Evolutionary conservation across 92 coral and sea anemone species (phyloP).

Genomic region (Phymanthus crucifer): DNA sequence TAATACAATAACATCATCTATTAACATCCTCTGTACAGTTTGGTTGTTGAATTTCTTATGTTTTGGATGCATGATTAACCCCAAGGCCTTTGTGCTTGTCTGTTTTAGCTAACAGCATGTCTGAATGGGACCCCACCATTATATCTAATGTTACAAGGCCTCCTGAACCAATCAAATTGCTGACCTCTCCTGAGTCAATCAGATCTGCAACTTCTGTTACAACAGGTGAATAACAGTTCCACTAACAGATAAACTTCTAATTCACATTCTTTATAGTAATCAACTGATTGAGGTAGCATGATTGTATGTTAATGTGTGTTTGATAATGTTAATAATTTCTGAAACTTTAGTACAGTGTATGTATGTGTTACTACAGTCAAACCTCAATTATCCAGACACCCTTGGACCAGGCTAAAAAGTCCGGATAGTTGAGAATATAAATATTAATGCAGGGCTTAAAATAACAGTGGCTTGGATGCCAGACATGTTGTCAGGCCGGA

Average conservation of each 20-base stretch:
- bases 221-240: not conserved
- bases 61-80: constrained; percentile 23
- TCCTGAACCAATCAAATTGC: constrained; percentile 85
- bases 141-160: constrained; percentile 85
- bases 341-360: no score
- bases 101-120: constrained; percentile 24
- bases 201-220: constrained; percentile 46
- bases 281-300: not conserved
- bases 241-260: not conserved
- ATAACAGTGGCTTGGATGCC: no score
- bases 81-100: not conserved
- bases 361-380: no score
- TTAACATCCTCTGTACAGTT: not conserved
- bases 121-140: constrained; percentile 86
- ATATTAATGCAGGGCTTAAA: no score
- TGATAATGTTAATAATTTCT: no score
- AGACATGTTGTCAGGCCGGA: no score
- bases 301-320: no score
- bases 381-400: no score
- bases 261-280: not conserved
- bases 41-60: not conserved
- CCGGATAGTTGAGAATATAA: no score
- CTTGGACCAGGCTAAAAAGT: no score
- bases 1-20: not conserved
- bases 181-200: constrained; percentile 54